Evolutionary conservation across 2,797 vertebrate genomes (phyloP), one percentile per base, ranked within the genome.

Genomic region (Sylvilagus floridanus): DNA sequence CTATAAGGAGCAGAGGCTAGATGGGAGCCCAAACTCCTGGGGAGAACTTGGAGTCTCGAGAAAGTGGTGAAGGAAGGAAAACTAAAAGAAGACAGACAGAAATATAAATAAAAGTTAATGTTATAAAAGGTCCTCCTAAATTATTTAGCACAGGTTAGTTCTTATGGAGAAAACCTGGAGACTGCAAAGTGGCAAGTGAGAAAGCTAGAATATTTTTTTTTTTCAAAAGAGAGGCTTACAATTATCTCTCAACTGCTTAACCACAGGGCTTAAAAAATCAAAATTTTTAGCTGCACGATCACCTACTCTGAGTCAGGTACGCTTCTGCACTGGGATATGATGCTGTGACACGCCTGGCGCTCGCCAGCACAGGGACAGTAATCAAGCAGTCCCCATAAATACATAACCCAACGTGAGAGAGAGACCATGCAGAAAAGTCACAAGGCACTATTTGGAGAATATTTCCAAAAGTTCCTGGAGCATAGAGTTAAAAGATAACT

Each of bases 221-320:
- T 65, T 35, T 7, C 35, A 66, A 19, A 69, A 75, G 86, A 17
- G 30, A 66, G 7, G 42, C 50, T 85, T 66, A 30, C 62, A 93
- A 91, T 76, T 78, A 84, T n/a, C 93, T 71, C 37, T 94, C 69
- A 93, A 16, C 76, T 30, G 57, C 47, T 95, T 92, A 73, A 63
- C 28, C 66, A 22, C 26, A 91, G 63, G 10, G 4, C 7, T 52
- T 60, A 52, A 63, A 92, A 26, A 90, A 87, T 32, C 47, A 28
- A 2, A 66, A 62, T 16, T 78, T 89, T 87, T 68, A 30, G 21
- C 50, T 91, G 88, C 72, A 7, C 19, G 26, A 73, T 66, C 81
- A 37, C 60, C 11, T 52, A 11, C 6, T 83, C 16, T 89, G 22
- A 75, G n/a, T 35, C n/a, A 13, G n/a, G 26, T 24, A 50, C 32